A percentile compares a stretch with the other conserved stretches of the same genome.
Evolutionary conservation across 2,888 invertebrate genomes (phyloP).

Genomic region (Adineta ricciae): DNA sequence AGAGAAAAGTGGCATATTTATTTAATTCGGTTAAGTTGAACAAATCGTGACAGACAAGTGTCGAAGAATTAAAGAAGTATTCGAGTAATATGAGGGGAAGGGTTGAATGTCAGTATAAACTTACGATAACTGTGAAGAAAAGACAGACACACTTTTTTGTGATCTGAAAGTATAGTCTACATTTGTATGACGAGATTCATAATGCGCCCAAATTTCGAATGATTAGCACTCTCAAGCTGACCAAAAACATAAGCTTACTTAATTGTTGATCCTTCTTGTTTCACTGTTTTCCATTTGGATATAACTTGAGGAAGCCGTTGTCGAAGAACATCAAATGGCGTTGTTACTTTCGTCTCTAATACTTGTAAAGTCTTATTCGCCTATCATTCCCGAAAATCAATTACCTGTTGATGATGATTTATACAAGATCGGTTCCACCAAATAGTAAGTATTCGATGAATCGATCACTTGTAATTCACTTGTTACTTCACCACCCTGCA

Average conservation of each 20-base stretch:
- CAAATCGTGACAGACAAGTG: background rate
- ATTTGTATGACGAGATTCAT: no score
- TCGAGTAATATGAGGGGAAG: background rate
- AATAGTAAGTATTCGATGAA: background rate
- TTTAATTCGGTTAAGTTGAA: no score
- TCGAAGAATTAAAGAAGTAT: background rate
- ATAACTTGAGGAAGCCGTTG: background rate
- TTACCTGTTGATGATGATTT: background rate
- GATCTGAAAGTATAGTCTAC: background rate
- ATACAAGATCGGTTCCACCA: background rate
- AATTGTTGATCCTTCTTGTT: background rate
- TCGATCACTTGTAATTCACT: background rate
- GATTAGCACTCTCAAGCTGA: no score
- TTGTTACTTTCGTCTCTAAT: background rate
- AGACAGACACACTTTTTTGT: background rate
- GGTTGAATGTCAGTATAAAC: background rate
- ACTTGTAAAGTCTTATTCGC: background rate
- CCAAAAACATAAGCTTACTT: background rate
- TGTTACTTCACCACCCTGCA: background rate
- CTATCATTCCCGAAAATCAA: no score
- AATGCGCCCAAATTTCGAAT: no score
- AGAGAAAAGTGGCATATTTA: no score
- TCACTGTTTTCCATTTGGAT: constrained; percentile 15
- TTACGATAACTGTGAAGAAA: background rate
- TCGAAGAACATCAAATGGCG: background rate